Conservation (phyloP, 2,888 invertebrate genomes). For the Pyrocoelia pectoralis region DNA sequence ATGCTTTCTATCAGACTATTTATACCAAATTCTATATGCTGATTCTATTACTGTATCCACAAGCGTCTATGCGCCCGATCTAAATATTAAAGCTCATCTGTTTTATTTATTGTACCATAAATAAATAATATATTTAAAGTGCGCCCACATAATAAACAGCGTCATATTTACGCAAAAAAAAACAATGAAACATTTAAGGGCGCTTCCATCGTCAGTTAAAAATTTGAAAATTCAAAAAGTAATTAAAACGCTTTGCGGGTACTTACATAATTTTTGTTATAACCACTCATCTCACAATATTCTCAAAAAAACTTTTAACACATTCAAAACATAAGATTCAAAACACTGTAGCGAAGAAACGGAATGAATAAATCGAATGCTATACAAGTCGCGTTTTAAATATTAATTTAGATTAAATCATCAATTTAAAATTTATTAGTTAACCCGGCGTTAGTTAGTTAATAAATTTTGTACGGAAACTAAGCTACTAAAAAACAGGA, state of each 20-base stretch:
- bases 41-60: conserved; percentile 18
- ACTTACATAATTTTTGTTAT: conserved; percentile 48
- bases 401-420: conserved; percentile 13
- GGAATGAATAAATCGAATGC: conserved; percentile 10
- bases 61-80: conserved; percentile 9
- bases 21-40: conserved; percentile 13
- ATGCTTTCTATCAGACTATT: conserved; percentile 8
- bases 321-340: not conserved
- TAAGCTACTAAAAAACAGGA: conserved; percentile 11
- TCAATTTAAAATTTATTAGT: conserved; percentile 12
- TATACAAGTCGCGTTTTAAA: not conserved
- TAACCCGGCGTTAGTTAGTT: not conserved
- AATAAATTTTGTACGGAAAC: conserved; percentile 8
- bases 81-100: conserved; percentile 7
- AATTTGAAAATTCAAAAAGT: not conserved
- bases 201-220: no score
- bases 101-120: conserved; percentile 5
- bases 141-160: no score
- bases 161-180: no score
- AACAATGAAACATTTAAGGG: no score
- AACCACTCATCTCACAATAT: conserved; percentile 44
- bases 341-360: conserved; percentile 3
- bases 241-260: conserved; percentile 9
- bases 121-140: not conserved
- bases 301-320: conserved; percentile 32